Conservation (phyloP, 2,888 invertebrate genomes). For the Anorthoa munda region DNA sequence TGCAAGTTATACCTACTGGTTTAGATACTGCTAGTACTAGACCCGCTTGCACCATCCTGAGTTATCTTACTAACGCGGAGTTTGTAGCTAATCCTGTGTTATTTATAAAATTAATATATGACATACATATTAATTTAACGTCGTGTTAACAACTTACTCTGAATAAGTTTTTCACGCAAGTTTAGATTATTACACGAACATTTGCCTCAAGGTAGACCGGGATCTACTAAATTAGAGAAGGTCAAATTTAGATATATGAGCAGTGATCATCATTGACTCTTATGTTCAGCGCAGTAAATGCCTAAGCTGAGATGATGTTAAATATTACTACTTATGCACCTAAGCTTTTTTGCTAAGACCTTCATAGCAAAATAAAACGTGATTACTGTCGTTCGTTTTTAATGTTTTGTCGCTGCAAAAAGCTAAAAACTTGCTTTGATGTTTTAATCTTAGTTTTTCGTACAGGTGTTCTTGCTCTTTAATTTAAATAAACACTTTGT, state of each 20-base stretch:
- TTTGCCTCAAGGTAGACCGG: background rate
- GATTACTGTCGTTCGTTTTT: background rate
- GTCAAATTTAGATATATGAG: background rate
- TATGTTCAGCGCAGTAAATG: background rate
- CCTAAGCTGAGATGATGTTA: background rate
- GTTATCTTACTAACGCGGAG: no score
- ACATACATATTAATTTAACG: no score
- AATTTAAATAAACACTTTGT: background rate
- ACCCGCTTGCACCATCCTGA: no score
- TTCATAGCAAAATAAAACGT: no score
- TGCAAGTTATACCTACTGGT: no score
- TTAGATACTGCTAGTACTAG: no score
- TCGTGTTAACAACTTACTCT: no score
- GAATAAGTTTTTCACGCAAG: no score
- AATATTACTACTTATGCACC: background rate
- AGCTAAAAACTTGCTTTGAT: background rate
- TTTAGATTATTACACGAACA: background rate
- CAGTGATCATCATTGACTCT: background rate
- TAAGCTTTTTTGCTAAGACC: no score
- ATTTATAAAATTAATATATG: no score
- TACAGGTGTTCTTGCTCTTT: background rate
- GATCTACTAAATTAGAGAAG: background rate
- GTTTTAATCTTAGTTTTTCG: constrained; percentile 14
- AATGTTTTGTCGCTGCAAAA: background rate
- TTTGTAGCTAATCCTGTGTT: no score